Evolutionary conservation across 2,113 vertebrate species (phyloP).

Genomic region (Calyptomena viridis): DNA sequence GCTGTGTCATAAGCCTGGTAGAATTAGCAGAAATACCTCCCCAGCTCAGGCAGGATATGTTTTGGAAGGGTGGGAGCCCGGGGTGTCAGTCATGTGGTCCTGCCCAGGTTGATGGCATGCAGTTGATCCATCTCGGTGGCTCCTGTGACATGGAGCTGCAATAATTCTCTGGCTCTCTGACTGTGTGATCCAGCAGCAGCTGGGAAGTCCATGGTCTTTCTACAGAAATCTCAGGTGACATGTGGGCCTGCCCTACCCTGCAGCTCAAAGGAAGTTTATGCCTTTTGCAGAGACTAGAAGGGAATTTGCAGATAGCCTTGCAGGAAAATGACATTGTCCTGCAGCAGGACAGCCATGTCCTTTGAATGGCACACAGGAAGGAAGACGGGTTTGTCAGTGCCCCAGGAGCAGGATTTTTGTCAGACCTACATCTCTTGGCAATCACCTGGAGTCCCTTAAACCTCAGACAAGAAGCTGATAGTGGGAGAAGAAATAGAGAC

Average conservation of each 20-base stretch:
- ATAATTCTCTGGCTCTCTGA: background rate
- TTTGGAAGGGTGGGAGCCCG: background rate
- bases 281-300: background rate
- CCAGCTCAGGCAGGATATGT: background rate
- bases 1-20: background rate
- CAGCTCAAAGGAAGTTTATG: background rate
- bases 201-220: background rate
- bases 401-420: background rate
- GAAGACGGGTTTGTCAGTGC: background rate
- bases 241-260: background rate
- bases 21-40: background rate
- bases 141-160: background rate
- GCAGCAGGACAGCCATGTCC: background rate
- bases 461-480: background rate
- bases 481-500: background rate
- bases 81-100: accelerated
- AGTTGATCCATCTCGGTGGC: background rate
- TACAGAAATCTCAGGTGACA: background rate
- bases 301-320: background rate
- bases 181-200: background rate
- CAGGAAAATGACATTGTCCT: background rate
- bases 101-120: background rate
- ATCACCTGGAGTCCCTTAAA: background rate
- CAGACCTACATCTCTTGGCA: background rate
- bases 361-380: accelerated